These are phyloP conservation scores for Pantelozetes paolii DNA, from an alignment of 2,888 invertebrate species.

Conservation along the genomic window DNA sequence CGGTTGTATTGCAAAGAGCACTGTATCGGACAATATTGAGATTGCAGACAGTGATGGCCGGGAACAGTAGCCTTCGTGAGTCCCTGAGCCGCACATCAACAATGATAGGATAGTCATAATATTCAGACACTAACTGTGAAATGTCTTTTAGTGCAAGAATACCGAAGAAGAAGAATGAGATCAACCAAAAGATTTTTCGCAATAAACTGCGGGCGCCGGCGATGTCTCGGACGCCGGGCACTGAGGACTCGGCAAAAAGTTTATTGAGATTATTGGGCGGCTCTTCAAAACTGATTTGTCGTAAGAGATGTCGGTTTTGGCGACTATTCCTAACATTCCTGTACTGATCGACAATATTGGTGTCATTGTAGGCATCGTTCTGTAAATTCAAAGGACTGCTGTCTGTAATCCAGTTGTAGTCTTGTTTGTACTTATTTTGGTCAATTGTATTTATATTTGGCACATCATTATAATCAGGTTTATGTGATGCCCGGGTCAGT, in stretches of 20 bases:
- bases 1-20: conserved; percentile 42
- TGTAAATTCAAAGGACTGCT: neutral
- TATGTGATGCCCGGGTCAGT: neutral
- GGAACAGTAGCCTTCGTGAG: conserved; percentile 44
- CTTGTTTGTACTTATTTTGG: conserved; percentile 21
- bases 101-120: conserved; percentile 44
- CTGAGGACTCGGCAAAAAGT: conserved; percentile 42
- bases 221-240: conserved; percentile 44
- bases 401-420: conserved; percentile 23
- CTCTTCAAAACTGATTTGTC: conserved; percentile 21
- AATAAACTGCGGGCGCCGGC: conserved; percentile 37
- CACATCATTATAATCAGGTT: neutral
- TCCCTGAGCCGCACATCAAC: conserved; percentile 45
- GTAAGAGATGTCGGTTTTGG: neutral
- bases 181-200: conserved; percentile 44
- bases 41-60: conserved; percentile 48
- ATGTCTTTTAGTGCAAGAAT: conserved; percentile 43
- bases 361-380: neutral
- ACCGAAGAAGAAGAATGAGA: conserved; percentile 43
- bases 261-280: conserved; percentile 36
- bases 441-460: neutral
- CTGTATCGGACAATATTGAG: conserved; percentile 45
- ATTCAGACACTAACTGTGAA: conserved; percentile 42
- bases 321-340: neutral
- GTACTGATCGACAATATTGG: neutral